Base-by-base conservation (phyloP, 2,113 vertebrate genomes). In the Silurus asotus region DNA sequence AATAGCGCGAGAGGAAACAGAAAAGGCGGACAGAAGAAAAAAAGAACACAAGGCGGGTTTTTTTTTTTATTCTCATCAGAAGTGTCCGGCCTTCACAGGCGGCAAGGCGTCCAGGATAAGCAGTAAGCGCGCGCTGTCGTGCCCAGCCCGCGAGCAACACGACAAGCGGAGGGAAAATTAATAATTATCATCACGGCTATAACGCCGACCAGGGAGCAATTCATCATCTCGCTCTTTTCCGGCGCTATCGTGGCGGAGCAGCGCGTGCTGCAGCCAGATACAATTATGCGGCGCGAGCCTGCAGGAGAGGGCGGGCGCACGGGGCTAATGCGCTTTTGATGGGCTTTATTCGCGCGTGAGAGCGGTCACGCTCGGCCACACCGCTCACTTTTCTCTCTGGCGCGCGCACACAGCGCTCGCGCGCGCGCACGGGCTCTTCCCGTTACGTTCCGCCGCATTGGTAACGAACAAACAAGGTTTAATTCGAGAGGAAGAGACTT, bases 251-350 rank as follows among this genome's bases (percentile, higher is more conserved):
- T 96, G 96, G 96, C 95, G 94, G 94, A 94, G 90, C 96, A 96
- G 95, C 93, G 93, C 95, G 94, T 96, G 96, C 94, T 93, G 95
- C 92, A 92, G 94, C 95, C 95, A 95, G 97, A 98, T 96, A 98
- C 96, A 97, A 97, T 98, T 98, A 97, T 96, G 96, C 96, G 94
- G 94, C 93, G 94, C 70, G 84, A 94, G 93, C 94, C 37, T 93
- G 93, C 92, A 93, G 94, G 93, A 94, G 94, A 91, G 91, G 94
- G 93, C 51, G 82, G 82, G 82, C 28, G 11, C 72, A 72, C 65
- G 93, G 91, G 94, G 94, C 95, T 99, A 99, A 99, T 99, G 96
- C 93, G 95, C 96, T 97, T 97, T 97, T 98, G 97, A 98, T 98
- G 96, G 97, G 96, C 96, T 97, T 97, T 96, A 98, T 94, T 95